Percentiles rank a stretch among this genome's conserved stretches.
These are phyloP conservation scores for Ochlodes sylvanus DNA, from an alignment of 2,888 invertebrate species.

Conservation along the genomic window DNA sequence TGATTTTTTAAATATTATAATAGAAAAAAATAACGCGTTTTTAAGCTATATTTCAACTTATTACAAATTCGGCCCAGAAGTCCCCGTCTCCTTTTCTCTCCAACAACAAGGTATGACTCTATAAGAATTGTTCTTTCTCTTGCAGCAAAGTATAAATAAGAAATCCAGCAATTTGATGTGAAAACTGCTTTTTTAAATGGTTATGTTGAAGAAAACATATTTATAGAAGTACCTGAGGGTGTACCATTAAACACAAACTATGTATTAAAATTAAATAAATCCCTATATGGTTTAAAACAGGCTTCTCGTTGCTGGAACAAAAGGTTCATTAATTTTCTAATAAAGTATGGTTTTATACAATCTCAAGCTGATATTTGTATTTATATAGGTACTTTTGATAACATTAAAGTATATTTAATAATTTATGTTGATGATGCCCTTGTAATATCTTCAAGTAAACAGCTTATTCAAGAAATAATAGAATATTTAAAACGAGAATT, in stretches of 20 bases:
- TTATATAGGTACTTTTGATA: slow-evolving; percentile 43
- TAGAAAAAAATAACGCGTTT: too few relatives aligned
- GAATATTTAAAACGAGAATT: too few relatives aligned
- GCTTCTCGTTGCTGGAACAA: slow-evolving; percentile 39
- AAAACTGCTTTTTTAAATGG: slow-evolving; percentile 34
- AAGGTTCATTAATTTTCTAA: slow-evolving; percentile 24
- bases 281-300: slow-evolving; percentile 39
- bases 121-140: not conserved
- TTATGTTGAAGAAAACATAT: slow-evolving; percentile 19
- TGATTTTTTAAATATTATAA: too few relatives aligned
- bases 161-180: slow-evolving; percentile 31
- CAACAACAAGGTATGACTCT: not conserved
- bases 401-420: slow-evolving; percentile 45
- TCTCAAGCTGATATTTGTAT: slow-evolving; percentile 29
- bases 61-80: too few relatives aligned
- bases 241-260: not conserved
- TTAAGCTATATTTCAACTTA: too few relatives aligned
- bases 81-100: too few relatives aligned
- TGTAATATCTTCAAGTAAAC: too few relatives aligned
- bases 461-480: too few relatives aligned
- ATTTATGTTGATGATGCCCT: slow-evolving; percentile 52
- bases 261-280: slow-evolving; percentile 36
- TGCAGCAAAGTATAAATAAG: not conserved
- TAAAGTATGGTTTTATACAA: slow-evolving; percentile 18
- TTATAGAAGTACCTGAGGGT: slow-evolving; percentile 26